Evolutionary conservation across 2,797 vertebrate genomes (phyloP).

Genomic region (Enteromius radiatus): DNA sequence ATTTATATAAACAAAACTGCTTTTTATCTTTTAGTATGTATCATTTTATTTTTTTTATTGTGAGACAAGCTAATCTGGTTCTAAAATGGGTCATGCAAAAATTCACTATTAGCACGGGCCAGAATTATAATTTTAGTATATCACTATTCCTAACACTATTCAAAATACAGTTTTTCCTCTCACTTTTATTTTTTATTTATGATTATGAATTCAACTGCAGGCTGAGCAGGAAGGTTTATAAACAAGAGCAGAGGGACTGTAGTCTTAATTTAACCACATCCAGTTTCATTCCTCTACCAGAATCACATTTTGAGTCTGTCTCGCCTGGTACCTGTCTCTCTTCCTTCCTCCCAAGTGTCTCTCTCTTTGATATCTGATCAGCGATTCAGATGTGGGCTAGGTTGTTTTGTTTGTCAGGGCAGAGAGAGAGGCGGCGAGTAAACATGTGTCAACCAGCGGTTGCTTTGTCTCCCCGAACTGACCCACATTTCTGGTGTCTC

Average conservation of each 20-base stretch:
- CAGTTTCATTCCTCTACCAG: neutral
- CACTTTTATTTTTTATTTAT: neutral
- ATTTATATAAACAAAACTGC: neutral
- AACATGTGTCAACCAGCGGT: constrained; percentile 34
- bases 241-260: neutral
- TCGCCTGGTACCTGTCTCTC: neutral
- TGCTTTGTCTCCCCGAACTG: constrained; percentile 55
- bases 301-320: neutral
- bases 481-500: constrained; percentile 56
- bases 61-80: neutral
- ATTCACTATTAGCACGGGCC: neutral
- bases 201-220: neutral
- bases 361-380: constrained; percentile 12
- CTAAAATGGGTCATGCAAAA: neutral
- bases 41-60: neutral
- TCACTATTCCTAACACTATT: neutral
- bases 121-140: neutral
- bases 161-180: neutral
- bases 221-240: neutral
- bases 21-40: neutral
- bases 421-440: neutral
- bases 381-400: neutral
- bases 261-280: neutral
- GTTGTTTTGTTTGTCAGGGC: constrained; percentile 15
- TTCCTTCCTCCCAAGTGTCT: neutral